Base-by-base conservation (phyloP, 2,888 invertebrate genomes). In the Strigamia maritima region DNA sequence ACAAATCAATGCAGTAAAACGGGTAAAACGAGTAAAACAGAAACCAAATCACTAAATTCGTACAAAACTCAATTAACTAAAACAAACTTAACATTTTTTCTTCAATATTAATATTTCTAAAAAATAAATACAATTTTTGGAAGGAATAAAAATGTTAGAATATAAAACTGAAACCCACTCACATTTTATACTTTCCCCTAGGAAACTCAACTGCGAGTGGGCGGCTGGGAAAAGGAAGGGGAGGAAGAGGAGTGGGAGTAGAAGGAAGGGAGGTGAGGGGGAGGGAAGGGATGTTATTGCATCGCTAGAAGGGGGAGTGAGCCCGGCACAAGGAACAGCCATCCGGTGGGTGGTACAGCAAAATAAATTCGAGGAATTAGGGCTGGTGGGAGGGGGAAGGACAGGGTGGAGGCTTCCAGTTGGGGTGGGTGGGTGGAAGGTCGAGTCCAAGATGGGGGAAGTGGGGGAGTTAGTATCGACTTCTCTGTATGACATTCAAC, bases 291-390 rank as follows among this genome's bases (percentile, higher is more conserved):
- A 65, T 65, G 60, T 65, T 65, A 65, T 65, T 65, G 60, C 60
- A 65, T 65, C 60, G 60, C 60, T 1, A 65, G 60, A 24, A 65
- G 60, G 60, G 60, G 60, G 60, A 65, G 60, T 65, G 60, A 65
- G 60, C 6, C 22, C 60, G 19, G 60, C 24, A 7, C 22, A 24
- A 65, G 60, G 60, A 65, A 65, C 60, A 65, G 60, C 60, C 60
- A 65, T 65, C 60, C 60, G 60, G 76, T 76, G 76, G 76, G 76
- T 26, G 40, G 40, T 24, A 76, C 40, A 40, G 76, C 76, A 40
- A 76, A 76, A 44, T 40, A 76, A 44, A 75, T 75, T 75, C 75
- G 38, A 75, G 75, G 75, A 75, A 35, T 75, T 75, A 76, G 76
- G 40, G 44, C 44, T 76, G 75, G 75, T 35, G 75, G 75, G 75